Evolutionary conservation across 2,888 invertebrate species (phyloP).

Genomic region (Achlya flavicornis): DNA sequence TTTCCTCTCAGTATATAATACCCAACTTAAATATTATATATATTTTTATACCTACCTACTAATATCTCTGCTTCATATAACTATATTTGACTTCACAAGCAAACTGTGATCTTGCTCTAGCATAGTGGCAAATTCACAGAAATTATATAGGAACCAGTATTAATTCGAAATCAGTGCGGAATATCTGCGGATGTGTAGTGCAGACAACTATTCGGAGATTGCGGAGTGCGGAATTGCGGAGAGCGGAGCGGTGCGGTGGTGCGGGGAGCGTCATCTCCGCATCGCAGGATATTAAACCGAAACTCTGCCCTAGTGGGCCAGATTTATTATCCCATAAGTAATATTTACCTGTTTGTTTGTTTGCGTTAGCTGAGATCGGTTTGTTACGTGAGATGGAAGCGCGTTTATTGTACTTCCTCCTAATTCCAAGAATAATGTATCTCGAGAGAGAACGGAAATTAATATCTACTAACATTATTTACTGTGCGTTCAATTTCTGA

Average conservation of each 20-base stretch:
- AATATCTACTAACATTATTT: too few species aligned
- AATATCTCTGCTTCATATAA: too few species aligned
- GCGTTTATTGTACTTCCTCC: background rate
- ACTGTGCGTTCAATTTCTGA: too few species aligned
- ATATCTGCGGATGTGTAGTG: constrained; percentile 17
- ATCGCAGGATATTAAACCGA: constrained; percentile 55
- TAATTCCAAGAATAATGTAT: background rate
- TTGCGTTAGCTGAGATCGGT: constrained; percentile 11
- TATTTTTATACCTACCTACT: too few species aligned
- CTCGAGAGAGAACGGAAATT: background rate
- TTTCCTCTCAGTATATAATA: too few species aligned
- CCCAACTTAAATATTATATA: too few species aligned
- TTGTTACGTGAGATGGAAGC: constrained; percentile 9
- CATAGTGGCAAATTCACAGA: background rate
- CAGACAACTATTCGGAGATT: constrained; percentile 44
- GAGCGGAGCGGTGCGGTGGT: constrained; percentile 13
- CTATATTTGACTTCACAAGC: background rate
- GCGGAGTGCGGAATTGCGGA: constrained; percentile 30
- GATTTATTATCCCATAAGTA: constrained; percentile 55
- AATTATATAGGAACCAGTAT: constrained; percentile 15
- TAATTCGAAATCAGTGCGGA: constrained; percentile 35
- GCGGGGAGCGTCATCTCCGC: constrained; percentile 28
- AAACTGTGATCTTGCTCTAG: background rate
- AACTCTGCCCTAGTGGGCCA: constrained; percentile 34
- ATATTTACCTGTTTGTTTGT: constrained; percentile 51